phyloP scores from a whole-genome alignment of 2,113 vertebrate species.

The Otolemur garnettii region DNA sequence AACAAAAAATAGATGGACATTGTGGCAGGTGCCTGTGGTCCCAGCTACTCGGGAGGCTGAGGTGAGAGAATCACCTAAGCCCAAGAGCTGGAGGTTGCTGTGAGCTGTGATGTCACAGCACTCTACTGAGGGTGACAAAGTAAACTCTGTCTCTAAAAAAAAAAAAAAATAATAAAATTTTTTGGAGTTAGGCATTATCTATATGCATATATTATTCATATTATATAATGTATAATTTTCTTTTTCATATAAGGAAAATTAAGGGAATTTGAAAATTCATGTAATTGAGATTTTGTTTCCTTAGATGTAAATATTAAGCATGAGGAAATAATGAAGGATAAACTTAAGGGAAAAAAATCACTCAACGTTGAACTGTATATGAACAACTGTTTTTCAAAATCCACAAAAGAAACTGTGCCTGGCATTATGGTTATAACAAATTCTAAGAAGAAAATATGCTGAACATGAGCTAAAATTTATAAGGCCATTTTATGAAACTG shows the following conservation, averaged over 20 bases:
- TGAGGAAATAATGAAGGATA: conserved; percentile 29
- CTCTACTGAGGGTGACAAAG: too few species aligned
- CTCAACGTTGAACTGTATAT: neutral
- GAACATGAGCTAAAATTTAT: neutral
- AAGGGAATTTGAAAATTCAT: conserved; percentile 2
- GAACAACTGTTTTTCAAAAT: conserved; percentile 3
- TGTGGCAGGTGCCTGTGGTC: too few species aligned
- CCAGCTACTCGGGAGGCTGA: too few species aligned
- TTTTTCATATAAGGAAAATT: neutral
- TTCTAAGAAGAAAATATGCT: neutral
- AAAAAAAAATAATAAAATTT: neutral
- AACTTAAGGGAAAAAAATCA: neutral
- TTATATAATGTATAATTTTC: neutral
- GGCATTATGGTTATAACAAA: neutral
- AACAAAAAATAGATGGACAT: too few species aligned
- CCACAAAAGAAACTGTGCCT: neutral
- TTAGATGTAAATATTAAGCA: conserved; percentile 6
- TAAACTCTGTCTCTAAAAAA: too few species aligned
- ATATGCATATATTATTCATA: too few species aligned
- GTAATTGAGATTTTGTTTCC: neutral
- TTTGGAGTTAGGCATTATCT: neutral
- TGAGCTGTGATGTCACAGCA: too few species aligned
- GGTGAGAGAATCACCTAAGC: too few species aligned
- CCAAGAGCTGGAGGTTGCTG: too few species aligned
- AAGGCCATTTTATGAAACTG: neutral